Percentiles rank a stretch among this genome's conserved stretches.
Conservation (phyloP, 1,140 invertebrate species). For the Drosophila simulans region DNA sequence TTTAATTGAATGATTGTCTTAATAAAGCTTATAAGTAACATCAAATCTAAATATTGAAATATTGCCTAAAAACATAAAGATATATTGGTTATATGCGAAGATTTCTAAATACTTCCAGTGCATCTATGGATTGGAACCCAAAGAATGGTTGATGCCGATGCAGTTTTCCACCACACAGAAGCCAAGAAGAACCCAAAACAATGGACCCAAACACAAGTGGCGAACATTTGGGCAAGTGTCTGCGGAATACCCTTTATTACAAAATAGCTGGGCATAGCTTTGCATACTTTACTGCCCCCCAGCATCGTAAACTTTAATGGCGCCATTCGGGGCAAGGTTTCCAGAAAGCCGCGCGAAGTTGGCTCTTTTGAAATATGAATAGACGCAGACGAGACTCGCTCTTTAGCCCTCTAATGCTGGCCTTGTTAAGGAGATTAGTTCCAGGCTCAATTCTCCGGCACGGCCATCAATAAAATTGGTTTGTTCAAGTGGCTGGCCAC, state of each 20-base stretch:
- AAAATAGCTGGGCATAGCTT: conserved; percentile 63
- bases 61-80: too few species aligned
- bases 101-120: neutral
- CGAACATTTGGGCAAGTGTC: conserved; percentile 58
- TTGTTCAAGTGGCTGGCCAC: conserved; percentile 72
- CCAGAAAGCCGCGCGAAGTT: conserved; percentile 59
- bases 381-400: conserved; percentile 35
- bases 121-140: neutral
- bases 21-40: too few species aligned
- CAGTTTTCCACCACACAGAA: conserved; percentile 27
- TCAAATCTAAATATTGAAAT: too few species aligned
- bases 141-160: conserved; percentile 23
- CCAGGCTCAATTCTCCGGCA: conserved; percentile 32
- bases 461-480: conserved; percentile 75
- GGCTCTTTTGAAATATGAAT: conserved; percentile 79
- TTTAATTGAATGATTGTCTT: too few species aligned
- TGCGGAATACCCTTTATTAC: conserved; percentile 79
- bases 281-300: conserved; percentile 72
- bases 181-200: conserved; percentile 35
- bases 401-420: conserved; percentile 59
- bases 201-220: conserved; percentile 58
- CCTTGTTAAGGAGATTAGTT: conserved; percentile 80
- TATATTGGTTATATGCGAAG: too few species aligned
- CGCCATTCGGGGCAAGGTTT: conserved; percentile 68
- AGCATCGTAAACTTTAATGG: conserved; percentile 80